A percentile compares a stretch with the other conserved stretches of the same genome.
Evolutionary conservation across 1,140 invertebrate species (phyloP).

Genomic region (Drosophila rhopaloa): DNA sequence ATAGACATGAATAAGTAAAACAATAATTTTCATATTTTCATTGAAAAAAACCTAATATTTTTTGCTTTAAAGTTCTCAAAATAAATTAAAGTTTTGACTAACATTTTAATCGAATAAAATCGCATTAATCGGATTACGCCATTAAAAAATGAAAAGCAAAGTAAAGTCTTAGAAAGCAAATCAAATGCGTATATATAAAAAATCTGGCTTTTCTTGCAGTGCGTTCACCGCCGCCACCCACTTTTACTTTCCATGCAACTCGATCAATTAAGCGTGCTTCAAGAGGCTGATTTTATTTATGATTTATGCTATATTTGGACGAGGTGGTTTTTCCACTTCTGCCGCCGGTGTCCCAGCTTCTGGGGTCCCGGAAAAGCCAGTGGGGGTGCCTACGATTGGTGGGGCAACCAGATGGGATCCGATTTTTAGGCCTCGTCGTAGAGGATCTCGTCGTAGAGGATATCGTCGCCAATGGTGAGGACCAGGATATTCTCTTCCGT

Average conservation of each 20-base stretch:
- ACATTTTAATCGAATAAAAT: too few species aligned
- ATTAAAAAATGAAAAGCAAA: too few species aligned
- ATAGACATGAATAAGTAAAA: too few species aligned
- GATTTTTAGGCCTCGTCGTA: conserved; percentile 28
- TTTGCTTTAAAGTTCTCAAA: too few species aligned
- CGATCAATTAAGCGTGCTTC: not conserved
- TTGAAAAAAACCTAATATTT: too few species aligned
- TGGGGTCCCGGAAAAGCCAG: not conserved
- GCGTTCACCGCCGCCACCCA: not conserved
- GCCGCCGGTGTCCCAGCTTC: not conserved
- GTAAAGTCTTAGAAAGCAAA: too few species aligned
- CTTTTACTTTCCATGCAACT: not conserved
- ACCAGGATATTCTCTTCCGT: not conserved
- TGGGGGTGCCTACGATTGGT: not conserved
- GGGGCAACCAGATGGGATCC: conserved; percentile 9
- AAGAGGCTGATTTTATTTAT: not conserved
- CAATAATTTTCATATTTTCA: too few species aligned
- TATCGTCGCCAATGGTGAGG: conserved; percentile 15
- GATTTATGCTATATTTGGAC: not conserved
- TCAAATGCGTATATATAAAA: too few species aligned
- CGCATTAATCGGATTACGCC: too few species aligned
- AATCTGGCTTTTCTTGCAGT: not conserved
- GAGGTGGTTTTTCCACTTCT: not conserved
- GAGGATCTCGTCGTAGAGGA: conserved; percentile 22
- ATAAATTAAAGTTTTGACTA: too few species aligned